These are phyloP conservation scores for Nibea coibor DNA, from an alignment of 2,113 vertebrate genomes.

Conservation along the genomic window DNA sequence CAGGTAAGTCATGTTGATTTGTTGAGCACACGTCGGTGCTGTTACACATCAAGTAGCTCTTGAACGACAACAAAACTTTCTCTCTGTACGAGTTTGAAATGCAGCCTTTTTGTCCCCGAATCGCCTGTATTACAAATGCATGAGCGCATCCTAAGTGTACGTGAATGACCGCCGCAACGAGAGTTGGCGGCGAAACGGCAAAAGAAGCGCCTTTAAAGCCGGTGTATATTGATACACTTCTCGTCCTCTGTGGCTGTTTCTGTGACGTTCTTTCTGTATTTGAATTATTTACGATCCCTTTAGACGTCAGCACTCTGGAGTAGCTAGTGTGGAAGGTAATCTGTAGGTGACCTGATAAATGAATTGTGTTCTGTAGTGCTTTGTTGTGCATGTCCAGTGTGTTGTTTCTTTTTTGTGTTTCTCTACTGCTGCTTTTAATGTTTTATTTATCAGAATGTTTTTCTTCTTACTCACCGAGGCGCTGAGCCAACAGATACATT, in stretches of 20 bases:
- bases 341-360: conserved; percentile 19
- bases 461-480: background rate
- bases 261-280: conserved; percentile 25
- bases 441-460: conserved; percentile 3
- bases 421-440: conserved; percentile 16
- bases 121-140: conserved; percentile 38
- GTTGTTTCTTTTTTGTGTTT: background rate
- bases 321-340: conserved; percentile 31
- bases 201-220: background rate
- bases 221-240: background rate
- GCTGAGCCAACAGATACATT: background rate
- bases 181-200: background rate
- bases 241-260: conserved; percentile 34
- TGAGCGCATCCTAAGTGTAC: conserved; percentile 53
- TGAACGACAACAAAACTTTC: background rate
- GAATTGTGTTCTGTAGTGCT: background rate
- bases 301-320: conserved; percentile 31
- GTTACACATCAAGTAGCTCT: conserved; percentile 17
- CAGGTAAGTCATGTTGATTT: conserved; percentile 13
- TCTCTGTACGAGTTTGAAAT: conserved; percentile 44
- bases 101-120: conserved; percentile 48
- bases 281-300: conserved; percentile 27
- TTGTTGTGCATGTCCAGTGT: background rate
- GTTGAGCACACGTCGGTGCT: background rate
- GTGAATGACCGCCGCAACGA: conserved; percentile 27